These are phyloP conservation scores for Lemur catta DNA, from an alignment of 2,797 vertebrate species.

Conservation along the genomic window DNA sequence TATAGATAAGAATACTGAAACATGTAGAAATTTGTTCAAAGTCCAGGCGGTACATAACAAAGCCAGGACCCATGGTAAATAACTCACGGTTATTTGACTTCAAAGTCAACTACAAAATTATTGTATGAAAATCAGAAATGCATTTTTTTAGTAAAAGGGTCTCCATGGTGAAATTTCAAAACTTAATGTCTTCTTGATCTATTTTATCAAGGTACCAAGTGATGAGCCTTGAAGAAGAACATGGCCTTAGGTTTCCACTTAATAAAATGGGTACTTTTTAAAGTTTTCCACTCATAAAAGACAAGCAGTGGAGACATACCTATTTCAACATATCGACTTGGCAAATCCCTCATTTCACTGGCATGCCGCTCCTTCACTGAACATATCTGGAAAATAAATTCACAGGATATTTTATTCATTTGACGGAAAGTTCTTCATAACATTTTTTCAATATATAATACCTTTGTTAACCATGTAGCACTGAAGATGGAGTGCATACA, in stretches of 20 bases:
- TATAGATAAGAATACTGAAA: not conserved
- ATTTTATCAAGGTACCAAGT: not conserved
- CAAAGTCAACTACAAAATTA: not conserved
- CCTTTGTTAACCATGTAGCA: not conserved
- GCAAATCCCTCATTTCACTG: slow-evolving; percentile 95
- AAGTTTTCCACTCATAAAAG: not conserved
- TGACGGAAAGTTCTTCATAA: not conserved
- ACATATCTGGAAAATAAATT: slow-evolving; percentile 90
- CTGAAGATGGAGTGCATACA: not conserved
- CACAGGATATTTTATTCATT: not conserved
- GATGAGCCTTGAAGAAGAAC: not conserved
- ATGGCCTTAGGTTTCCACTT: not conserved
- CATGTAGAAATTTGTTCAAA: not conserved
- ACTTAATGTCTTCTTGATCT: not conserved
- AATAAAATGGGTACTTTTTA: not conserved
- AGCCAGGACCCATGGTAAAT: not conserved
- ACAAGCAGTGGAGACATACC: slow-evolving; percentile 82
- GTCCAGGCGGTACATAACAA: not conserved
- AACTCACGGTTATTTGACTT: not conserved
- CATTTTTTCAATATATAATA: not conserved
- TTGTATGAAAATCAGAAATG: not conserved
- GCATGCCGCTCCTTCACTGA: slow-evolving; percentile 95
- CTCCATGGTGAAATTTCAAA: not conserved
- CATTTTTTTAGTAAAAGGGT: not conserved
- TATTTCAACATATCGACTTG: slow-evolving; percentile 98